Percentiles rank a stretch among this genome's conserved stretches.
phyloP scores from a whole-genome alignment of 2,888 invertebrate genomes.

The Lacanobia oleracea region DNA sequence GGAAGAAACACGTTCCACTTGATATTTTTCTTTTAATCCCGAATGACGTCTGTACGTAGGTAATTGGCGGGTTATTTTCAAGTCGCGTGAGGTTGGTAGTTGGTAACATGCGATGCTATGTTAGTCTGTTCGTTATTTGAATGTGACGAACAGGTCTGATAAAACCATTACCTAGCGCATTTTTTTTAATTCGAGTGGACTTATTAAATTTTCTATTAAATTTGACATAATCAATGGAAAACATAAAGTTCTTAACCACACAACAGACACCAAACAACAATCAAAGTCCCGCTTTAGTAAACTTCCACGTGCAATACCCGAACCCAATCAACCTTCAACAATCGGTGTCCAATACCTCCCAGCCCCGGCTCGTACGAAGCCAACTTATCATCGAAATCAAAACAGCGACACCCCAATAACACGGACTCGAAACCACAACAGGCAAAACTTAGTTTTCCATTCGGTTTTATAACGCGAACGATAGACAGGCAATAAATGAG shows the following conservation, averaged over 20 bases:
- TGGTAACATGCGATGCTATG: conserved; percentile 65
- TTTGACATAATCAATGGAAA: not conserved
- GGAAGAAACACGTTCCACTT: conserved; percentile 78
- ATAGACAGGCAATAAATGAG: conserved; percentile 89
- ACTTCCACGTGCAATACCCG: conserved; percentile 19
- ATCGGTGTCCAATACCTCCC: conserved; percentile 65
- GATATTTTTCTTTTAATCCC: conserved; percentile 80
- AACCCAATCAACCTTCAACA: conserved; percentile 58
- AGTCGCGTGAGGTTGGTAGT: conserved; percentile 74
- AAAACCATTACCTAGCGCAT: not conserved
- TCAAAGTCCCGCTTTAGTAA: conserved; percentile 34
- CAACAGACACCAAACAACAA: conserved; percentile 32
- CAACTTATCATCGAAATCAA: conserved; percentile 68
- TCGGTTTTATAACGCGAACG: conserved; percentile 86
- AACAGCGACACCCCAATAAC: conserved; percentile 73
- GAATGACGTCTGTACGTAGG: conserved; percentile 77
- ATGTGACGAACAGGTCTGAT: not conserved
- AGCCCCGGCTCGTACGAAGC: conserved; percentile 40
- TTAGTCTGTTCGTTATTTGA: conserved; percentile 43
- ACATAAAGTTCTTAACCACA: conserved; percentile 1
- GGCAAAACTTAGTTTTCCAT: conserved; percentile 84
- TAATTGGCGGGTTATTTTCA: conserved; percentile 72
- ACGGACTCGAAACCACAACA: conserved; percentile 78
- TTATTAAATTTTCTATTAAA: no score
- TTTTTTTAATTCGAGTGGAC: not conserved